Percentiles rank a stretch among this genome's conserved stretches.
These are phyloP conservation scores for Aldrovandia affinis DNA, from an alignment of 2,797 vertebrate species.

Conservation along the genomic window DNA sequence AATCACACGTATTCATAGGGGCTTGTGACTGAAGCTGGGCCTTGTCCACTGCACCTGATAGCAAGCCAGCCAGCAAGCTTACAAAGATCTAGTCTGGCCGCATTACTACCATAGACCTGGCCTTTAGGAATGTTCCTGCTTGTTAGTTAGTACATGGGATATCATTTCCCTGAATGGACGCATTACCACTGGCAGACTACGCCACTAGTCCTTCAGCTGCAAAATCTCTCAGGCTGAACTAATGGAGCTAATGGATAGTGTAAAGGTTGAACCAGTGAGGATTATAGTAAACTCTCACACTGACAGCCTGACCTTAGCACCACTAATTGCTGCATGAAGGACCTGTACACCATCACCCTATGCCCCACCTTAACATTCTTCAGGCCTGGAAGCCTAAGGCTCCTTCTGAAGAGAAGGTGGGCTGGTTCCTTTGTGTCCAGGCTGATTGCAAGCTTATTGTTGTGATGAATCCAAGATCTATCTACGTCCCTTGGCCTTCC, in stretches of 20 bases:
- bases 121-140: conserved; percentile 34
- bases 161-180: conserved; percentile 34
- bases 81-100: conserved; percentile 45
- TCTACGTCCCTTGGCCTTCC: not conserved
- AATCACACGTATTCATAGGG: conserved; percentile 39
- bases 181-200: conserved; percentile 42
- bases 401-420: not conserved
- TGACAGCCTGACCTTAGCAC: conserved; percentile 64
- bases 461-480: too few species aligned
- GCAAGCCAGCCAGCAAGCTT: conserved; percentile 25
- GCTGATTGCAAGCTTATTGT: too few species aligned
- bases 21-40: conserved; percentile 47
- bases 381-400: not conserved
- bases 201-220: conserved; percentile 15
- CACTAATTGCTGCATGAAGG: conserved; percentile 42
- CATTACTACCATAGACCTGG: conserved; percentile 46
- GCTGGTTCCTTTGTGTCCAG: not conserved
- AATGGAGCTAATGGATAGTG: conserved; percentile 60
- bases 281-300: conserved; percentile 54
- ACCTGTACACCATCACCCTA: conserved; percentile 34
- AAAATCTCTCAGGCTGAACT: conserved; percentile 47
- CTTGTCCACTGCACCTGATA: conserved; percentile 36
- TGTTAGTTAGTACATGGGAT: conserved; percentile 25
- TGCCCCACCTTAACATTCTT: not conserved
- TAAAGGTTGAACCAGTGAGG: conserved; percentile 62